Conservation (phyloP, 2,113 vertebrate genomes). For the Oriolus oriolus region DNA sequence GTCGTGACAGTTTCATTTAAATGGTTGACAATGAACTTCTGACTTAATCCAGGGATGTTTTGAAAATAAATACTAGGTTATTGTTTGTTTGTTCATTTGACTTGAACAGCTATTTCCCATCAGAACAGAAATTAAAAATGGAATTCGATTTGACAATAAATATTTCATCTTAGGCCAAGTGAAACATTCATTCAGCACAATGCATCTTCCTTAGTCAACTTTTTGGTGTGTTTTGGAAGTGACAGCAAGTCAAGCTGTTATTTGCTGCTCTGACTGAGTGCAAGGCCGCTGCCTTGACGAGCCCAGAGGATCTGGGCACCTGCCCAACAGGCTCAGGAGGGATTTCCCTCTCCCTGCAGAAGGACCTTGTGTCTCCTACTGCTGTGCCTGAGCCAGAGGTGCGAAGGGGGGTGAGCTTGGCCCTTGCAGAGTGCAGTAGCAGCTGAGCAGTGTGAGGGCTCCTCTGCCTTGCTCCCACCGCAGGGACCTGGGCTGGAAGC, state of each 20-base stretch:
- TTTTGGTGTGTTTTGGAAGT: not conserved
- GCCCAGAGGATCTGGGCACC: not conserved
- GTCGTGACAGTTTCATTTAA: not conserved
- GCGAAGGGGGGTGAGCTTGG: not conserved
- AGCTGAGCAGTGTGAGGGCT: not conserved
- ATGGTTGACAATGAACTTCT: not conserved
- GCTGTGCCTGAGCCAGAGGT: not conserved
- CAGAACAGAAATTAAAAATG: not conserved
- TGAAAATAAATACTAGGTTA: not conserved
- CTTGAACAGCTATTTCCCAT: not conserved
- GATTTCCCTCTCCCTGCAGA: not conserved
- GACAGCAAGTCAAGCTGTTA: not conserved
- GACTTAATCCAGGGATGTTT: not conserved
- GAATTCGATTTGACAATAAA: not conserved
- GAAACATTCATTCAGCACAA: not conserved
- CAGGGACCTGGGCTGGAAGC: not conserved
- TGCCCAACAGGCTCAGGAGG: not conserved
- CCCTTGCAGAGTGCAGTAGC: not conserved
- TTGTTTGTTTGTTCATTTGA: not conserved
- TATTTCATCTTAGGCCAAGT: not conserved
- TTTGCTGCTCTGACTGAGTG: not conserved
- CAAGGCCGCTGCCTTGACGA: not conserved
- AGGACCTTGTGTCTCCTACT: not conserved
- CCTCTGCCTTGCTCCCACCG: not conserved
- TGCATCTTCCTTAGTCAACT: not conserved